Base-by-base conservation (phyloP, 2,888 invertebrate genomes). In the Aleiodes testaceus region DNA sequence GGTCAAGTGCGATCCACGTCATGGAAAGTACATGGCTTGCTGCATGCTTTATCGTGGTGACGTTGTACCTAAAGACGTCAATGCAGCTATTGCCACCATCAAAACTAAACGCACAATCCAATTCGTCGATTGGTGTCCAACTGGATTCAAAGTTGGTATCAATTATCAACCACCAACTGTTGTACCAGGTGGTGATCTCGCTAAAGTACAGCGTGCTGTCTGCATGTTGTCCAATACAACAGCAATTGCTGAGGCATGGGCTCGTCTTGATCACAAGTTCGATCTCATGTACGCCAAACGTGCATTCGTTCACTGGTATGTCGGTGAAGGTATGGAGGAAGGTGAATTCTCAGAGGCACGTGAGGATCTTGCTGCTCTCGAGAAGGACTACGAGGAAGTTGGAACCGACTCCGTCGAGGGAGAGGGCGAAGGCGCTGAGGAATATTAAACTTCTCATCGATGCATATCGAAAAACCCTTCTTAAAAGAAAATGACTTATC, bases 251-350 rank as follows among this genome's bases (percentile, higher is more conserved):
- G 92, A 92, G 81, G 92, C 92, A 7, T 92, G 92, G 92, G 91
- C 91, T 50, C 89, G 92, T 73, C 88, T 92, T 20, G 92, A 92
- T 81, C 91, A 91, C 84, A 93, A 92, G 84, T 92, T 92, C 81
- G 92, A 92, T 80, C 87, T 92, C 77, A 92, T 92, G 91, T 92
- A 92, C 84, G 91, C 92, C 74, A 92, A 92, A 85, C 85, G 92
- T 61, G 92, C 92, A 59, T 92, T 93, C 81, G 92, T 92, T 50
- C 92, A 92, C 82, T 93, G 94, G 95, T 95, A 93, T 87, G 93
- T 92, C 53, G 93, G 93, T 52, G 93, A 94, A 86, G 95, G 94
- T 69, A 94, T 94, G 94, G 93, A 94, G 82, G 69, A 63, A 12
- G 69, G 69, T 22, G 69, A 69, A 44, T 61, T 61, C 61, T 61